These are phyloP conservation scores for Mactromeris polynyma DNA, from an alignment of 2,888 invertebrate species.

Conservation along the genomic window DNA sequence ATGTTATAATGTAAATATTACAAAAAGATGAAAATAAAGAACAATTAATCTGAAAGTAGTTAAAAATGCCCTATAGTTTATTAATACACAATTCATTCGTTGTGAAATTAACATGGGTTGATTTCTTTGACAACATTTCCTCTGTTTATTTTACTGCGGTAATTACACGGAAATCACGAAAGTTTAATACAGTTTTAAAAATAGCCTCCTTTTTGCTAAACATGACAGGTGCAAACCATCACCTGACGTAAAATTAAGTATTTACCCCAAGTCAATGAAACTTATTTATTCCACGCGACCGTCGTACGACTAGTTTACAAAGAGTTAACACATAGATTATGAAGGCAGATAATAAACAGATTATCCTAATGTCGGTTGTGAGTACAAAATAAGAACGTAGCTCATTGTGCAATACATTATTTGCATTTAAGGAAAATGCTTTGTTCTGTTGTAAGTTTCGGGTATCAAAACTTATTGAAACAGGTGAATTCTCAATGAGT, in stretches of 20 bases:
- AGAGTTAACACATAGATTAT: slow-evolving; percentile 2
- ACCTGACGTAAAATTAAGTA: slow-evolving; percentile 59
- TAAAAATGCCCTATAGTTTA: neutral
- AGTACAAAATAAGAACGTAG: neutral
- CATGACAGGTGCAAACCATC: slow-evolving; percentile 52
- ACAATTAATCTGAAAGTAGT: neutral
- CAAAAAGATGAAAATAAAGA: neutral
- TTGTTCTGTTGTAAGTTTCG: neutral
- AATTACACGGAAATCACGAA: slow-evolving; percentile 27
- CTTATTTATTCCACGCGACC: slow-evolving; percentile 45
- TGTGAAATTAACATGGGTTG: neutral
- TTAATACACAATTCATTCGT: neutral
- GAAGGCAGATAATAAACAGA: slow-evolving; percentile 3
- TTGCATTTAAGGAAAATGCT: slow-evolving; percentile 5
- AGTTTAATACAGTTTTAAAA: slow-evolving; percentile 20
- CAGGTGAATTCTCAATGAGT: slow-evolving; percentile 30
- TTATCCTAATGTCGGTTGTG: neutral
- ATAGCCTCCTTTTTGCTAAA: neutral
- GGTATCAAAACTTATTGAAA: neutral
- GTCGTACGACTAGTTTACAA: slow-evolving; percentile 35
- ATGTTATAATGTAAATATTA: neutral
- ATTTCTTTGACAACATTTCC: neutral
- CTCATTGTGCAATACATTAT: neutral
- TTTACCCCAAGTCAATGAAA: slow-evolving; percentile 27
- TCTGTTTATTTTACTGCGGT: neutral